Conservation (phyloP, 2,113 vertebrate genomes). For the Rhizomys pruinosus region DNA sequence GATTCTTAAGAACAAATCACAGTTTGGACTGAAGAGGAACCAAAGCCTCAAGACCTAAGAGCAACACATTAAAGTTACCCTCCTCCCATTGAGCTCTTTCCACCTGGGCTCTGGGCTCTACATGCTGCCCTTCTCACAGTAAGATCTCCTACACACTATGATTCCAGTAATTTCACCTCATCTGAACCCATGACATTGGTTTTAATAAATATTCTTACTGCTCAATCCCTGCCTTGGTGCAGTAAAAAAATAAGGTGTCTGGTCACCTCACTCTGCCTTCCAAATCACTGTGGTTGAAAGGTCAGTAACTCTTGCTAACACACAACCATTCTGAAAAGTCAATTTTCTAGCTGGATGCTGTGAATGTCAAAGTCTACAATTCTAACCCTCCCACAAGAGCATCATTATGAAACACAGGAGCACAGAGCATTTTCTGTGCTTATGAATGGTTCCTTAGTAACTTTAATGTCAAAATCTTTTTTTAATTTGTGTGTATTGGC, state of each 20-base stretch:
- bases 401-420: neutral
- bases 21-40: neutral
- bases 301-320: neutral
- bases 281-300: neutral
- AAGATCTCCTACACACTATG: neutral
- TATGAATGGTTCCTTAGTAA: neutral
- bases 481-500: no score
- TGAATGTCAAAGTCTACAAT: neutral
- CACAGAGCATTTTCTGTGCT: neutral
- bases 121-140: fast-evolving
- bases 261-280: neutral
- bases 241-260: neutral
- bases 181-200: neutral
- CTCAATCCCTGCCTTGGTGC: no score
- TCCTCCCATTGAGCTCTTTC: fast-evolving
- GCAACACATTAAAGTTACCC: neutral
- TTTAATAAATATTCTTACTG: neutral
- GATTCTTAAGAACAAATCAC: neutral
- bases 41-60: neutral
- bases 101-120: neutral
- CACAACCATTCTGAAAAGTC: neutral
- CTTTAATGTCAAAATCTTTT: neutral
- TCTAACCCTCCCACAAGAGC: neutral
- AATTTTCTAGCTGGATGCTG: neutral
- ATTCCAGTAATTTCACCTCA: neutral